Evolutionary conservation across 2,797 vertebrate genomes (phyloP).

Genomic region (Rhynchonycteris naso): DNA sequence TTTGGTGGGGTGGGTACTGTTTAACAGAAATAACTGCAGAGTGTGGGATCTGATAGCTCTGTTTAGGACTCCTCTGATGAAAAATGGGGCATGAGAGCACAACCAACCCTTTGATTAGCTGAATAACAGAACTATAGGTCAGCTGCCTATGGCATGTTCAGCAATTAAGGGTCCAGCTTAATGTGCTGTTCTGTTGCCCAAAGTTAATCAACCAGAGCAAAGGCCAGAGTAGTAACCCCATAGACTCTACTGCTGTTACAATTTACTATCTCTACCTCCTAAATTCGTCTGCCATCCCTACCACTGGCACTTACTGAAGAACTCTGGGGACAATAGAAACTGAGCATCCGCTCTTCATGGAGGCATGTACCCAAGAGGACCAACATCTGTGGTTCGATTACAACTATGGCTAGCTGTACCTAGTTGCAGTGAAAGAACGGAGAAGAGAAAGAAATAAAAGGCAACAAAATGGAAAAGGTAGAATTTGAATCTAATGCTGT

Average conservation of each 20-base stretch:
- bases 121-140: neutral
- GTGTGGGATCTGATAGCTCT: neutral
- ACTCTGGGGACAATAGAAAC: neutral
- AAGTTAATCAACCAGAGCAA: neutral
- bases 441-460: neutral
- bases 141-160: neutral
- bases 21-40: neutral
- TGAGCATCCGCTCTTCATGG: neutral
- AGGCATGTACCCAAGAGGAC: neutral
- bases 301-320: neutral
- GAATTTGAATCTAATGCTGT: neutral
- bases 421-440: neutral
- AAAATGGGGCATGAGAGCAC: neutral
- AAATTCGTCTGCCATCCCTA: fast-evolving
- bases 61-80: neutral
- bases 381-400: neutral
- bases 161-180: neutral
- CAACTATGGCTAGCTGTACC: neutral
- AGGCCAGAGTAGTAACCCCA: neutral
- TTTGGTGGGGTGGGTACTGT: neutral
- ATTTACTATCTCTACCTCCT: neutral
- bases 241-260: neutral
- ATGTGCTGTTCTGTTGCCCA: neutral
- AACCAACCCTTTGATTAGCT: neutral
- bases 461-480: neutral